Evolutionary conservation across 2,797 vertebrate genomes (phyloP).

Genomic region (Poeciliopsis presidionis): DNA sequence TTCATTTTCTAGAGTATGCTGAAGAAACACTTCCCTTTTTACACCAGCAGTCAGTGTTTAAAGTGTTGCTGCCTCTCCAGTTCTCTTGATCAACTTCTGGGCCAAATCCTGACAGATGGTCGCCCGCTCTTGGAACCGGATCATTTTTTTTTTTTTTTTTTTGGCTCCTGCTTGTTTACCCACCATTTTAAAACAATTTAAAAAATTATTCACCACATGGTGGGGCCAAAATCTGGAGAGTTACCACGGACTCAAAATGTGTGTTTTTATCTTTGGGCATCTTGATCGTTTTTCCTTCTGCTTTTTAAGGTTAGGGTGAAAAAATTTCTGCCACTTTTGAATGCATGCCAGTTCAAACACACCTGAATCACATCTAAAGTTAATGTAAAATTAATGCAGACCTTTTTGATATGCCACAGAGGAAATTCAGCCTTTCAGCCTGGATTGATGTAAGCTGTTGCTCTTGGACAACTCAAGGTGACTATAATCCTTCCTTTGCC

Average conservation of each 20-base stretch:
- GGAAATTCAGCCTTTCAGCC: background rate
- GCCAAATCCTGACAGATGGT: background rate
- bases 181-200: background rate
- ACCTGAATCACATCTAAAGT: background rate
- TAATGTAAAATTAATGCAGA: background rate
- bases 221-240: background rate
- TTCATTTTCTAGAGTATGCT: background rate
- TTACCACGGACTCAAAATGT: background rate
- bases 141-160: background rate
- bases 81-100: background rate
- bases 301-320: background rate
- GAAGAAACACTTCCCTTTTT: background rate
- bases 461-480: background rate
- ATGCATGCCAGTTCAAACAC: background rate
- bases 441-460: background rate
- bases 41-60: background rate
- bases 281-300: background rate
- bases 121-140: background rate
- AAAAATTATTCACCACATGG: background rate
- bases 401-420: background rate
- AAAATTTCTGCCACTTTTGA: background rate
- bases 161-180: background rate
- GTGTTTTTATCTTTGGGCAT: background rate
- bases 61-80: background rate
- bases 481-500: background rate